phyloP scores from a whole-genome alignment of 2,797 vertebrate genomes.

The Valencia hispanica region DNA sequence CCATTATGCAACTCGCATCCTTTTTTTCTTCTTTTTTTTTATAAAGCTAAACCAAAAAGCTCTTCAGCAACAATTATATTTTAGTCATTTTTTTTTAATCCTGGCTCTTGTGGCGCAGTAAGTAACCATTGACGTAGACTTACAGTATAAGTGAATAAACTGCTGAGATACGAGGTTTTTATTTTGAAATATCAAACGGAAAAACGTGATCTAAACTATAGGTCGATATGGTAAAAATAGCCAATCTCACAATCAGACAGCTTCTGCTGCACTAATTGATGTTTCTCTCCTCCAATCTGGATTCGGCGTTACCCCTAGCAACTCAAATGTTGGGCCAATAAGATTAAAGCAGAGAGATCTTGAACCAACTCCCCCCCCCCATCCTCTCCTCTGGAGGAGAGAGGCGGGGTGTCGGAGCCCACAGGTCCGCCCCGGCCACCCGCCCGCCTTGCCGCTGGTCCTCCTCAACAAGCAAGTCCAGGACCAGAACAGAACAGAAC shows the following conservation, averaged over 20 bases:
- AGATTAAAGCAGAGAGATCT: background rate
- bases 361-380: too few relatives aligned
- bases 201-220: background rate
- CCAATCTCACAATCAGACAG: background rate
- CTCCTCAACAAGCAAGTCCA: background rate
- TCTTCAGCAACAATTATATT: background rate
- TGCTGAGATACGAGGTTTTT: background rate
- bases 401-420: background rate
- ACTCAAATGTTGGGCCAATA: conserved; percentile 47
- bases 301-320: conserved; percentile 70
- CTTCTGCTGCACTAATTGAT: background rate
- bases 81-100: background rate
- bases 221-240: background rate
- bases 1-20: background rate
- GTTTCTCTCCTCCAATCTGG: background rate
- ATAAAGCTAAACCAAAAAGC: background rate
- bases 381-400: background rate
- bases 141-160: background rate
- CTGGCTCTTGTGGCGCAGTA: background rate
- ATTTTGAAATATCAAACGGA: background rate
- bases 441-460: too few relatives aligned
- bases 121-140: background rate
- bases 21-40: too few relatives aligned
- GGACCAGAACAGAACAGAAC: conserved; percentile 3
- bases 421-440: background rate